phyloP scores from a whole-genome alignment of 2,797 vertebrate genomes.

The Discoglossus pictus region DNA sequence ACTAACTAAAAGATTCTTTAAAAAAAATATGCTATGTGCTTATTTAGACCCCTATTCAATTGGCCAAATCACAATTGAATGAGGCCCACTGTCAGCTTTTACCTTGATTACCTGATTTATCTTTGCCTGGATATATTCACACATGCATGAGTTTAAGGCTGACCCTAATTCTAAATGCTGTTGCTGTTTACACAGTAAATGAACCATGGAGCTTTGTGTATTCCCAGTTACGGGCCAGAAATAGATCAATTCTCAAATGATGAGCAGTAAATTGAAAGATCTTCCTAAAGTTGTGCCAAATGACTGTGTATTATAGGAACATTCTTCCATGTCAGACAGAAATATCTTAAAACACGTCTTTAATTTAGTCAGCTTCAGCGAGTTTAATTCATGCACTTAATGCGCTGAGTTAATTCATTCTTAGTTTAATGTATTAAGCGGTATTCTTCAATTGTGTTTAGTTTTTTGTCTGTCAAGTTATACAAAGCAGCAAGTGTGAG shows the following conservation, averaged over 20 bases:
- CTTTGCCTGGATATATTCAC: background rate
- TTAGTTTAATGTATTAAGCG: too few species aligned
- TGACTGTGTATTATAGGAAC: constrained; percentile 26
- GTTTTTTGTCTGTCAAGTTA: too few species aligned
- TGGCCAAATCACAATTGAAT: too few species aligned
- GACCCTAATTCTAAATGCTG: constrained; percentile 1
- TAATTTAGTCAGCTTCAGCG: constrained; percentile 24
- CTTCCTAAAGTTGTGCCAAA: constrained; percentile 17
- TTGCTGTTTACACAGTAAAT: constrained; percentile 40
- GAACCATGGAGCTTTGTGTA: constrained; percentile 5
- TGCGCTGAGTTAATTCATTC: too few species aligned
- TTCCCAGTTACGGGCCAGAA: constrained; percentile 5
- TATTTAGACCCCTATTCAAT: too few species aligned
- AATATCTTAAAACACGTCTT: constrained; percentile 22
- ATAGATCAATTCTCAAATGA: constrained; percentile 25
- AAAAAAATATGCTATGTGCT: too few species aligned
- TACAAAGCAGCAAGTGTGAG: too few species aligned
- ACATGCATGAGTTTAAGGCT: constrained; percentile 10
- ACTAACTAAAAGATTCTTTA: too few species aligned
- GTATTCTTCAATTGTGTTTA: too few species aligned
- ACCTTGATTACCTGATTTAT: too few species aligned
- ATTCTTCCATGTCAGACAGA: constrained; percentile 13
- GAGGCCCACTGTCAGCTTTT: too few species aligned
- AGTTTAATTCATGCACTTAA: too few species aligned
- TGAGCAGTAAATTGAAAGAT: background rate